Evolutionary conservation across 2,113 vertebrate genomes (phyloP).

Genomic region (Calonectris borealis): DNA sequence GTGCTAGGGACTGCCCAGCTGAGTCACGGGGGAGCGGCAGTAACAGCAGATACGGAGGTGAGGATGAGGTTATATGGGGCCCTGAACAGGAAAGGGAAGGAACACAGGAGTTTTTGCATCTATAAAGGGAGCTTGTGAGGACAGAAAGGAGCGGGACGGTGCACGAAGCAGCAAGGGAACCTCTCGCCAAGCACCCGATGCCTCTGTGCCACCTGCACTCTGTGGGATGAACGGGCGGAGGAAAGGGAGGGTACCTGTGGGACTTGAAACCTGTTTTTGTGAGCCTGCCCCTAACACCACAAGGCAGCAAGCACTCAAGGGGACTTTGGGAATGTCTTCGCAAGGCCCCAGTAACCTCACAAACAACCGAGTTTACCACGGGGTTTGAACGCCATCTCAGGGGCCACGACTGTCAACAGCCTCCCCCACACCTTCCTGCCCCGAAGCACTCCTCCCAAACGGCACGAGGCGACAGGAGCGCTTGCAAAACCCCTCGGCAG

Average conservation of each 20-base stretch:
- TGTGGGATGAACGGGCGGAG: fast-evolving
- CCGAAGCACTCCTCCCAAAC: not conserved
- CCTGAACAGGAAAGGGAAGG: not conserved
- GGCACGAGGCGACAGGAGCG: fast-evolving
- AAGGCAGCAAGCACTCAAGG: not conserved
- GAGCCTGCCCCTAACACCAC: not conserved
- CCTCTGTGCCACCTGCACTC: not conserved
- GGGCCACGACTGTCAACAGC: not conserved
- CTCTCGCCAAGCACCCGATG: fast-evolving
- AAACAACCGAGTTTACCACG: not conserved
- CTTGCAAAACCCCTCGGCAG: not conserved
- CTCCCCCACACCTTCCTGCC: not conserved
- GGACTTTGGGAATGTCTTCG: not conserved
- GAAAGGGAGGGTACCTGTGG: fast-evolving
- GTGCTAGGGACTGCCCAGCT: no score
- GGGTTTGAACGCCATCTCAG: not conserved
- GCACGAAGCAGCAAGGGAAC: fast-evolving
- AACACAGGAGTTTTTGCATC: not conserved
- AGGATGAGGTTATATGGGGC: fast-evolving
- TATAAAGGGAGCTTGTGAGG: not conserved
- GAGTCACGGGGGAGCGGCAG: fast-evolving
- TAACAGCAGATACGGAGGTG: fast-evolving
- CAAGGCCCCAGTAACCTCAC: not conserved
- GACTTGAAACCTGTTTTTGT: not conserved
- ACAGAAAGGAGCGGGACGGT: not conserved